Percentiles rank a stretch among this genome's conserved stretches.
Evolutionary conservation across 2,113 vertebrate species (phyloP).

Genomic region (Engraulis encrasicolus): DNA sequence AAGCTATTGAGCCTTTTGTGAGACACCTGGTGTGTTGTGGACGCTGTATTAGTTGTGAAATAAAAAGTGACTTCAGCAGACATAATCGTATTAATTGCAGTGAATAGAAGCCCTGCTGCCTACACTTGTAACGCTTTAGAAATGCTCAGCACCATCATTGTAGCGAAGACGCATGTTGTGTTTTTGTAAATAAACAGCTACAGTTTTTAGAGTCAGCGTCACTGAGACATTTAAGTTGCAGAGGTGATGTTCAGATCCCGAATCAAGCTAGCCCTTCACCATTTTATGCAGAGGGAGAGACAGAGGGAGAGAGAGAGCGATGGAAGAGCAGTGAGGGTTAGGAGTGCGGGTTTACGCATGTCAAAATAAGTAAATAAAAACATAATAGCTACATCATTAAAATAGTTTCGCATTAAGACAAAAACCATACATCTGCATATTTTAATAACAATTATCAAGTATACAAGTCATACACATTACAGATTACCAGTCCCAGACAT

Average conservation of each 20-base stretch:
- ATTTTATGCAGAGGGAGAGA: not conserved
- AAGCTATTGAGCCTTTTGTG: not conserved
- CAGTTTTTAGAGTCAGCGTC: not conserved
- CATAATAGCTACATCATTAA: not conserved
- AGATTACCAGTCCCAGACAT: not conserved
- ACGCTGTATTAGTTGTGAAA: not conserved
- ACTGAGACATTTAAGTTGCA: not conserved
- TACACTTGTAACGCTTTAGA: not conserved
- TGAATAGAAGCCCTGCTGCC: not conserved
- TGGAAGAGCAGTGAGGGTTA: not conserved
- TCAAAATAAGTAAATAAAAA: not conserved
- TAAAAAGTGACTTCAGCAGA: not conserved
- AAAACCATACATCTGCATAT: not conserved
- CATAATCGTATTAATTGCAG: constrained; percentile 15
- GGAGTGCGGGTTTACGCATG: not conserved
- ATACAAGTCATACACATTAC: not conserved
- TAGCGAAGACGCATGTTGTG: not conserved
- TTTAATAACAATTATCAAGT: constrained; percentile 1
- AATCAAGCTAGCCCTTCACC: not conserved
- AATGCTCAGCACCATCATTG: constrained; percentile 6
- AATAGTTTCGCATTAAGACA: not conserved
- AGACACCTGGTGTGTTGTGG: not conserved
- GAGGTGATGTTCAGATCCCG: not conserved
- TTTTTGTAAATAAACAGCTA: not conserved
- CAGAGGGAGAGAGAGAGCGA: no score